phyloP scores from a whole-genome alignment of 1,140 invertebrate species.

The Dermatophagoides farinae region DNA sequence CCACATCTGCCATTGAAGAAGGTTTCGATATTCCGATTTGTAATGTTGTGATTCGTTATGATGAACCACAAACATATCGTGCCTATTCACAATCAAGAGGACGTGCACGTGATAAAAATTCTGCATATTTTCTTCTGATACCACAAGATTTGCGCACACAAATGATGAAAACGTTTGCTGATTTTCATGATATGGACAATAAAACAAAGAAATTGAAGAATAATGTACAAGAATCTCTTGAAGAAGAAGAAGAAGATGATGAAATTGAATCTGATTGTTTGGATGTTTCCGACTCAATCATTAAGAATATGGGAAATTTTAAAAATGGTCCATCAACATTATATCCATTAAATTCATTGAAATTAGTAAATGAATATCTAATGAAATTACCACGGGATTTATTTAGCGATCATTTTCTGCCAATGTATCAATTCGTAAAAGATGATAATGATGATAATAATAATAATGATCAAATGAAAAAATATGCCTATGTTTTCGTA shows the following conservation, averaged over 20 bases:
- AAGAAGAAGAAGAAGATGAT: neutral
- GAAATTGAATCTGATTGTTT: too few species aligned
- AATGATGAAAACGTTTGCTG: neutral
- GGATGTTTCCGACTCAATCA: too few species aligned
- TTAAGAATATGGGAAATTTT: too few species aligned
- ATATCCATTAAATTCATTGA: neutral
- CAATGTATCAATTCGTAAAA: neutral
- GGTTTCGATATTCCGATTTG: slow-evolving; percentile 65
- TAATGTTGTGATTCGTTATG: slow-evolving; percentile 55
- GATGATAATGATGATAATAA: too few species aligned
- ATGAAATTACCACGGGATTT: neutral
- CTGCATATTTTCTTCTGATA: slow-evolving; percentile 45
- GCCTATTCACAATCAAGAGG: slow-evolving; percentile 52
- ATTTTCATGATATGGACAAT: too few species aligned
- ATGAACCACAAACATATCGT: slow-evolving; percentile 41
- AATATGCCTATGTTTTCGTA: neutral
- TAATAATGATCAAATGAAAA: neutral
- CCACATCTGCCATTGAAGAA: slow-evolving; percentile 59
- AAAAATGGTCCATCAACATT: too few species aligned
- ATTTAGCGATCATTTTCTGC: slow-evolving; percentile 1
- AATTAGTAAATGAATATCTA: neutral
- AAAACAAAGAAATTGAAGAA: neutral
- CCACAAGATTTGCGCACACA: slow-evolving; percentile 22
- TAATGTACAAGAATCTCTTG: neutral
- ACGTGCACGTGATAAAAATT: slow-evolving; percentile 40